phyloP scores from a whole-genome alignment of 2,113 vertebrate species.

The Thalassarche chlororhynchos region DNA sequence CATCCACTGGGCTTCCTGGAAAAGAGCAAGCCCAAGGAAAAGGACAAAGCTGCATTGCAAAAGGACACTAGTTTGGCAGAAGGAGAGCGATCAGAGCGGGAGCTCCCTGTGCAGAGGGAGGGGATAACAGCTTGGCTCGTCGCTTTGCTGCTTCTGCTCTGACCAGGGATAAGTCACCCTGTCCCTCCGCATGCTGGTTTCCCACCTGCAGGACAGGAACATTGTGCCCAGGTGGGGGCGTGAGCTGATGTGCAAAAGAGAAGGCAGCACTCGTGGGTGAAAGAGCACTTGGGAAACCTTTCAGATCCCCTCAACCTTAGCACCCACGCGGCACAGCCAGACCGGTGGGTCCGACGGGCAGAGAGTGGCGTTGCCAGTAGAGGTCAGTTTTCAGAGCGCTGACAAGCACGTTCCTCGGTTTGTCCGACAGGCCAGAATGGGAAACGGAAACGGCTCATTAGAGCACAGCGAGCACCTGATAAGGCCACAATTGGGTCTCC shows the following conservation, averaged over 20 bases:
- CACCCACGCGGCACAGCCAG: neutral
- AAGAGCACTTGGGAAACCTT: neutral
- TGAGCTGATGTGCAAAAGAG: neutral
- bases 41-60: neutral
- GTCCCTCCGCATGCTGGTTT: neutral
- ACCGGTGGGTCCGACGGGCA: neutral
- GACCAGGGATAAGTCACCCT: neutral
- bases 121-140: neutral
- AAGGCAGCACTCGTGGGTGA: neutral
- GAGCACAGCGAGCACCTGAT: neutral
- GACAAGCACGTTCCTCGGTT: neutral
- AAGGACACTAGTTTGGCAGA: neutral
- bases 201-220: neutral
- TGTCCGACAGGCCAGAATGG: neutral
- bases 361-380: neutral
- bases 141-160: neutral
- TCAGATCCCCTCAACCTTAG: neutral
- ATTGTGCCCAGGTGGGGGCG: fast-evolving
- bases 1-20: neutral
- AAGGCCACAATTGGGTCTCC: neutral
- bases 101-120: neutral
- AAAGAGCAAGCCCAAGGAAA: neutral
- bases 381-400: neutral
- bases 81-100: neutral
- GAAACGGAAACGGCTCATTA: neutral